These are phyloP conservation scores for Trematocara marginatum DNA, from an alignment of 2,113 vertebrate species.

Conservation along the genomic window DNA sequence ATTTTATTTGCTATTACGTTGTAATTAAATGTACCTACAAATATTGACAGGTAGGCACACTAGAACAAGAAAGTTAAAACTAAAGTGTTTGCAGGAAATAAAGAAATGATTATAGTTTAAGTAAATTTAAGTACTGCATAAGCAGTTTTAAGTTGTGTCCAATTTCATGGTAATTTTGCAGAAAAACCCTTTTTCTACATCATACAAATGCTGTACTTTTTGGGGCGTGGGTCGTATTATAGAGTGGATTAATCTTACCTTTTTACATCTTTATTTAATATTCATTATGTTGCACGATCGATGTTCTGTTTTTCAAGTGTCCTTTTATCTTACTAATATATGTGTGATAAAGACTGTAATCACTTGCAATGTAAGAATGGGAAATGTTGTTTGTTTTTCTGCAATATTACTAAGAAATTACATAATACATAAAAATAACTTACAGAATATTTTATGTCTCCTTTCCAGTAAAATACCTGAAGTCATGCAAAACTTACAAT, in stretches of 20 bases:
- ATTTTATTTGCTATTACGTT: not conserved
- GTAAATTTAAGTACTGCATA: not conserved
- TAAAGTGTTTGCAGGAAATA: not conserved
- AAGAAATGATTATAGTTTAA: not conserved
- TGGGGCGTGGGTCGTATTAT: not conserved
- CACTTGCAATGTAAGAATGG: not conserved
- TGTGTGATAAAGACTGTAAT: not conserved
- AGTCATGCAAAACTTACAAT: not conserved
- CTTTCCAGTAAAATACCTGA: not conserved
- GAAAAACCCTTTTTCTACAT: not conserved
- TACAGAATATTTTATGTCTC: not conserved
- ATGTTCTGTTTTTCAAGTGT: not conserved
- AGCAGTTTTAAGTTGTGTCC: not conserved
- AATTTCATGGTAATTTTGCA: not conserved
- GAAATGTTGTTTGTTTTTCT: not conserved
- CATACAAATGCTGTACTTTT: not conserved
- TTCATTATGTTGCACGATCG: rapidly evolving
- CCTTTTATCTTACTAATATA: not conserved
- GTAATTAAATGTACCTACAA: not conserved
- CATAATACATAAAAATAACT: not conserved
- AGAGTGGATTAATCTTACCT: not conserved
- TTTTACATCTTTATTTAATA: not conserved
- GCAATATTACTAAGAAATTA: not conserved
- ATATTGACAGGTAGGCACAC: not conserved
- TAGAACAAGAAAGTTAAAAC: not conserved